Base-by-base conservation (phyloP, 2,888 invertebrate species). In the Harpalus rubripes region DNA sequence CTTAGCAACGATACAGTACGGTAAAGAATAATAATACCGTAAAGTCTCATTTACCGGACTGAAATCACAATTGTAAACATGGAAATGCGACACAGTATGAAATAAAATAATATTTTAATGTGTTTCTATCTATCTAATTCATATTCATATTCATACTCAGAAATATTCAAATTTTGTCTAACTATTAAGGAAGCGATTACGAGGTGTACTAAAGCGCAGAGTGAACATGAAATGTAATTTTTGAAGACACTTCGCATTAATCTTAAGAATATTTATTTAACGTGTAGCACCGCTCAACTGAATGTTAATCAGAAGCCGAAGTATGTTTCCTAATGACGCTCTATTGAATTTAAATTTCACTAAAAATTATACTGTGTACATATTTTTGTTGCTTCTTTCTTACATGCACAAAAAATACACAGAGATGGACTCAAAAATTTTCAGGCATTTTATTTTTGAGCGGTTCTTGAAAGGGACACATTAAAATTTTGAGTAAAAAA, bases 291-390 rank as follows among this genome's bases (percentile, higher is more conserved):
- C 68, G 32, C 39, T 68, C 26, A 74, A 61, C 52, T 18, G 10
- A 61, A 79, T 79, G 32, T 79, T 58, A 79, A 59, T 79, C 61
- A 79, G 56, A 79, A 79, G 79, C 79, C 22, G 59, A 79, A 61
- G 39, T 18, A 22, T 78, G 22, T 56, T 56, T 78, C 61, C 61
- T 79, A 79, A 79, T 79, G 79, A 61, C 59, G 32, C 61, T 59
- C 79, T 61, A 79, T 79, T 61, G 61, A 61, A 61, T 61, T 79
- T 58, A 61, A 58, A 79, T 79, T 79, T 61, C 59, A 39, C 52
- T 39, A 18, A 79, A 79, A 79, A 79, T 79, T 79, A 79, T 79
- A 79, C 59, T 79, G 79, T 59, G 79, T 61, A 79, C 61, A 79
- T 79, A 79, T 79, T 79, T 59, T 79, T 79, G 39, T 79, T 61